Percentiles rank a stretch among this genome's conserved stretches.
Evolutionary conservation across 2,888 invertebrate genomes (phyloP).

Genomic region (Athalia rosae): DNA sequence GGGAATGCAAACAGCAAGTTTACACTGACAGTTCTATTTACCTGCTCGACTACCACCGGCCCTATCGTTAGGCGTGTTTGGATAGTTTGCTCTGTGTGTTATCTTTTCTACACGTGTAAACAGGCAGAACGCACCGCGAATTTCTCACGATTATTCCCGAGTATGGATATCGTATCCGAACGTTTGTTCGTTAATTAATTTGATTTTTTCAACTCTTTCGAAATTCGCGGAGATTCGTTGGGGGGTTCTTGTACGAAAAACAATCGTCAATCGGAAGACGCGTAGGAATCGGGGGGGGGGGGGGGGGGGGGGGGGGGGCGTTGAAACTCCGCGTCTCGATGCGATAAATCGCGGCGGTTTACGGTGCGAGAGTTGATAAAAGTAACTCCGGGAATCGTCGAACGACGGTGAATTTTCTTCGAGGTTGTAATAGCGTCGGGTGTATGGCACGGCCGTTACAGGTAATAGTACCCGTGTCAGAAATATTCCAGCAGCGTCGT

Average conservation of each 20-base stretch:
- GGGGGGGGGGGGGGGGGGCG: no score
- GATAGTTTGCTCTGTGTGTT: background rate
- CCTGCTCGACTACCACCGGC: background rate
- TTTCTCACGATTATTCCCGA: no score
- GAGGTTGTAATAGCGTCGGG: slow-evolving; percentile 7
- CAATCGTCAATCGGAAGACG: no score
- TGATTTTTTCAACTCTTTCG: no score
- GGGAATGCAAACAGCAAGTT: slow-evolving; percentile 28
- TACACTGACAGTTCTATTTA: slow-evolving; percentile 39
- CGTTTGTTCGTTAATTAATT: no score
- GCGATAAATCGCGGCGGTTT: background rate
- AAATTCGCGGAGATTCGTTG: no score
- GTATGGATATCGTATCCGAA: no score
- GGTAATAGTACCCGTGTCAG: slow-evolving; percentile 5
- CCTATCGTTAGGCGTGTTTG: slow-evolving; percentile 7
- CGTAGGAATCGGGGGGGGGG: no score
- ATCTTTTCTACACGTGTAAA: background rate
- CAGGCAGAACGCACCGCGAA: no score
- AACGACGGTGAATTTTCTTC: background rate
- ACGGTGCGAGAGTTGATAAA: background rate
- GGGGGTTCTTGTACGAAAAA: no score
- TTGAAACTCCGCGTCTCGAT: no score
- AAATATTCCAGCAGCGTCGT: background rate
- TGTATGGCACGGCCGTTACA: no score
- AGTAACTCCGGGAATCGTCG: background rate